Base-by-base conservation (phyloP, 2,797 vertebrate genomes). In the Catamblyrhynchus diadema region DNA sequence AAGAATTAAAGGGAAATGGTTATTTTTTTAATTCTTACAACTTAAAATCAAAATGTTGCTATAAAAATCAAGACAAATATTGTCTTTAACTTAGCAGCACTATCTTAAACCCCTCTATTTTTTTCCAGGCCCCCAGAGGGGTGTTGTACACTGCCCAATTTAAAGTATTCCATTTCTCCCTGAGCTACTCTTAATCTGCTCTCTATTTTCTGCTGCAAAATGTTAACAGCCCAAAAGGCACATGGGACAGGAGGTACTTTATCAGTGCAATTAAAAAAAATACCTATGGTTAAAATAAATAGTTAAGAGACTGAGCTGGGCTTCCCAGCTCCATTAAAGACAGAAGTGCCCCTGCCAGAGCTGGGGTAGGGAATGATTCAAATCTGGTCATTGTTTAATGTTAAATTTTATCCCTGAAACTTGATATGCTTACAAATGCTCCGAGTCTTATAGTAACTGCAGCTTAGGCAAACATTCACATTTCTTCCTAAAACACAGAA, bases 261-360 rank as follows among this genome's bases (percentile, higher is more conserved):
- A 98, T 98, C 97, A 97, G 96, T 78, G 96, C 97, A 96, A 97
- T 97, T 97, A 79, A 97, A 97, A 97, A 97, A 96, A 97, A 96
- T 90, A 95, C 95, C 96, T 95, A 97, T 66, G 94, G 78, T 96
- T 98, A 97, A 97, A 97, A 94, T 90, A 98, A 98, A 97, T 96
- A 97, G 93, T 96, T 96, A 96, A 96, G 96, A 95, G 96, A 93
- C 65, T 87, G 81, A 97, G 91, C 94, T 95, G 86, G 4, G 15
- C 32, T 44, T 90, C 96, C 88, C 94, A 96, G 94, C 95, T 86
- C 97, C 96, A 97, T 94, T 96, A 97, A 88, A 96, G 94, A 89
- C 83, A 88, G 62, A 94, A 95, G 90, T 88, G 93, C 74, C 84
- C 85, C 72, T 95, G 93, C 39, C 90, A 95, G 94, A 90, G 88